These are phyloP conservation scores for Eupithecia abbreviata DNA, from an alignment of 2,888 invertebrate species.

Conservation along the genomic window DNA sequence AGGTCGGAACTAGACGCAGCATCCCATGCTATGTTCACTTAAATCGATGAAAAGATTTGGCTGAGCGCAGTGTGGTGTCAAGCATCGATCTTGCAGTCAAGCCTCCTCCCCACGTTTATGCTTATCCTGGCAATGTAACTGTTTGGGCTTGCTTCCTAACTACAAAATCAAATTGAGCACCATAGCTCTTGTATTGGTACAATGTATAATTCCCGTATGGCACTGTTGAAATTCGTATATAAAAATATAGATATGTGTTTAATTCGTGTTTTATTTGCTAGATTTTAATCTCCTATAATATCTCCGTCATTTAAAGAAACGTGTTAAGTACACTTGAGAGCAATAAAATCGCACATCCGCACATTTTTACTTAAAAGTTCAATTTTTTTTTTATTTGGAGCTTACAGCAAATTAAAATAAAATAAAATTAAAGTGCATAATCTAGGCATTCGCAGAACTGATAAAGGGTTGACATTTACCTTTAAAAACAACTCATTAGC, in stretches of 20 bases:
- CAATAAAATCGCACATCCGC: too few species aligned
- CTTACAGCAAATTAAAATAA: too few species aligned
- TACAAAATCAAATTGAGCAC: conserved; percentile 58
- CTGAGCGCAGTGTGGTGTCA: conserved; percentile 75
- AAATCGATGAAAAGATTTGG: conserved; percentile 76
- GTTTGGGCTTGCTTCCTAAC: conserved; percentile 66
- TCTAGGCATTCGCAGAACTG: too few species aligned
- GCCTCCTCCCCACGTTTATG: conserved; percentile 51
- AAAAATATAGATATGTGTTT: conserved; percentile 83
- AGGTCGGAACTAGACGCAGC: conserved; percentile 70
- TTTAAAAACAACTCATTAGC: too few species aligned
- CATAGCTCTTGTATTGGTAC: conserved; percentile 65
- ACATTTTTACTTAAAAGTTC: too few species aligned
- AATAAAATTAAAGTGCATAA: too few species aligned
- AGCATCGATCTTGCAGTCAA: conserved; percentile 55
- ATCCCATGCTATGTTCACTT: conserved; percentile 74
- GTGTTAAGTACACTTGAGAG: too few species aligned
- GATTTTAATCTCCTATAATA: neutral
- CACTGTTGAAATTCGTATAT: conserved; percentile 83
- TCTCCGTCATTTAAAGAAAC: too few species aligned
- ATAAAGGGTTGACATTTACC: too few species aligned
- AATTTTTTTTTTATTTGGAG: too few species aligned
- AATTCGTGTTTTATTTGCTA: conserved; percentile 67
- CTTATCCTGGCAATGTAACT: conserved; percentile 68
- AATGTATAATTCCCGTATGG: conserved; percentile 74